Evolutionary conservation across 92 coral and sea anemone genomes (phyloP), one percentile per base, ranked within the genome.

Genomic region (Chrysogorgia sp.): DNA sequence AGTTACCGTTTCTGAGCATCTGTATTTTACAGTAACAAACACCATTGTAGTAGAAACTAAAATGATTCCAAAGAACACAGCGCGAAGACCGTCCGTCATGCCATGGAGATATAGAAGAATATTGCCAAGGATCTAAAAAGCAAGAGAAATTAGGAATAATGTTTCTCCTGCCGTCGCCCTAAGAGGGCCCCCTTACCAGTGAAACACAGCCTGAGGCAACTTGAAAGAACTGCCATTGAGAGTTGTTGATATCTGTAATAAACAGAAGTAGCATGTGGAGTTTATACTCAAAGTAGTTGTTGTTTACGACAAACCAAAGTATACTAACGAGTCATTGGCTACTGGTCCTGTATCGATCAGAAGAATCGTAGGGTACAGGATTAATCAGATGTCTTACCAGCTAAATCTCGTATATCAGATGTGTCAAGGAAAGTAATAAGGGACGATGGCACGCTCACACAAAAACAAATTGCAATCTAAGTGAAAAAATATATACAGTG

Each of bases 371-470:
- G n/a, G n/a, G n/a, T n/a, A 12, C 37, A 63, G 15, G 17, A n/a
- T 59, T 21, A 2, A 20, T 20, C 4, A 3, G 30, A 8, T 13
- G 12, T 53, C 79, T 72, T 56, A 72, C 79, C 79, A 29, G 65
- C 79, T 33, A 56, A n/a, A 31, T 72, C 79, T 13, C 79, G 53
- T 1, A 72, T 58, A 72, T 72, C 79, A 55, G 65, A 7, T 9
- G 79, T 72, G 50, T 72, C 79, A 19, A 72, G 65, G 20, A 72
- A 72, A 1, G 79, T 72, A 4, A 72, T 53, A 2, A 72, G 66
- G 35, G 55, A 72, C 0, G 41, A 33, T 14, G 79, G 79, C 22
- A 34, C 65, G 37, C 49, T 19, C 31, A 53, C 22, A 33, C 50
- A 56, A 53, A 72, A 72, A 10, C 37, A 72, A 23, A 52, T 25